These are phyloP conservation scores for Hyphantria cunea DNA, from an alignment of 1,140 invertebrate genomes.

Conservation along the genomic window DNA sequence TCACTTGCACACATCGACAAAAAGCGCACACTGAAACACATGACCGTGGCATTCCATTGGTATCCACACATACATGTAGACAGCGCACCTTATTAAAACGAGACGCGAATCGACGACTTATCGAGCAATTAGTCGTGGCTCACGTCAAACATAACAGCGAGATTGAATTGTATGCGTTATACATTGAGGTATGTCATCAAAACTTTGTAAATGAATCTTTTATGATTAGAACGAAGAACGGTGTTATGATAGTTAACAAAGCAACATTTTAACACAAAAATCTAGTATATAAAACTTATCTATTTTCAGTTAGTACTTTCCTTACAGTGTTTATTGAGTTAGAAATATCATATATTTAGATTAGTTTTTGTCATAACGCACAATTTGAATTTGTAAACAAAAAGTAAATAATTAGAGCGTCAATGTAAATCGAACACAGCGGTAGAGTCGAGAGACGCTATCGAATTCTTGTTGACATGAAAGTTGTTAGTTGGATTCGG, in stretches of 20 bases:
- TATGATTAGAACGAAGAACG: too few species aligned
- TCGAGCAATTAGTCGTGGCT: conserved; percentile 78
- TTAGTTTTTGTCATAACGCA: conserved; percentile 13
- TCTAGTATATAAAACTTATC: conserved; percentile 26
- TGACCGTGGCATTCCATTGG: conserved; percentile 78
- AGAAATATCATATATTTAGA: conserved; percentile 18
- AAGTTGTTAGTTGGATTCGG: conserved; percentile 46
- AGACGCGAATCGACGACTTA: conserved; percentile 80
- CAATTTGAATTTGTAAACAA: conserved; percentile 17
- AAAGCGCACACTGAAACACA: conserved; percentile 48
- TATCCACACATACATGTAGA: conserved; percentile 70
- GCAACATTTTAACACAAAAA: neutral
- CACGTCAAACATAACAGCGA: conserved; percentile 66
- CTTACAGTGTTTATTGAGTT: neutral
- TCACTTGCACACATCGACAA: conserved; percentile 67
- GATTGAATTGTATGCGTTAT: conserved; percentile 54
- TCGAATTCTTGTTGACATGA: conserved; percentile 34
- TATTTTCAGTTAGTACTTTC: conserved; percentile 22
- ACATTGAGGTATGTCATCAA: conserved; percentile 58
- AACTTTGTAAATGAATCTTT: conserved; percentile 3
- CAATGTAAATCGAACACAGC: conserved; percentile 56
- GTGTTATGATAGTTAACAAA: neutral
- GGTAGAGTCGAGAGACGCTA: conserved; percentile 34
- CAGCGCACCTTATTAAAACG: conserved; percentile 80
- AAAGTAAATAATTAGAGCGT: conserved; percentile 36